These are phyloP conservation scores for Myrmecobius fasciatus DNA, from an alignment of 2,113 vertebrate genomes.

Conservation along the genomic window DNA sequence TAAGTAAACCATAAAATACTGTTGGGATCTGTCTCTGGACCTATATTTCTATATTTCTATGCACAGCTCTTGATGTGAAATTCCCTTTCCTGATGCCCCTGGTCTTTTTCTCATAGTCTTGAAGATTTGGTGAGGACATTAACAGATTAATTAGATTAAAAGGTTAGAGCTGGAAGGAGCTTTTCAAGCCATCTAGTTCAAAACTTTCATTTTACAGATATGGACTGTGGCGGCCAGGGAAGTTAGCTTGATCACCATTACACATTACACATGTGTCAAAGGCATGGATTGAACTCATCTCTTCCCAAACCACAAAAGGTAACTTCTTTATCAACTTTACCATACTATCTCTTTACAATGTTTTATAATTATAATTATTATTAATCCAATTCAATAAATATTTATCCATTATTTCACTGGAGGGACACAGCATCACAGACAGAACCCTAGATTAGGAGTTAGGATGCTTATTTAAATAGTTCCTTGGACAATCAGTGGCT, in stretches of 20 bases:
- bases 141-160: not conserved
- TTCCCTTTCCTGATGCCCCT: not conserved
- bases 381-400: not conserved
- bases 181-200: not conserved
- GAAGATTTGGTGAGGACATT: not conserved
- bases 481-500: not conserved
- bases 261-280: not conserved
- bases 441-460: not conserved
- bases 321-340: not conserved
- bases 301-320: not conserved
- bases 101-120: not conserved
- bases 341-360: not conserved
- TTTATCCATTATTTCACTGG: not conserved
- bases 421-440: not conserved
- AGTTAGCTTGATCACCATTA: not conserved
- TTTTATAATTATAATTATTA: not conserved
- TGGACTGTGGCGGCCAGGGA: not conserved
- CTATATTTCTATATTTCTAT: not conserved
- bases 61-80: not conserved
- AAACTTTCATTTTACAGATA: not conserved
- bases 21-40: not conserved
- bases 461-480: not conserved
- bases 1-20: not conserved
- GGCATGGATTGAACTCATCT: not conserved
- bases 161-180: not conserved